Conservation (phyloP, 1,140 invertebrate genomes). For the Nixonia krombeini region DNA sequence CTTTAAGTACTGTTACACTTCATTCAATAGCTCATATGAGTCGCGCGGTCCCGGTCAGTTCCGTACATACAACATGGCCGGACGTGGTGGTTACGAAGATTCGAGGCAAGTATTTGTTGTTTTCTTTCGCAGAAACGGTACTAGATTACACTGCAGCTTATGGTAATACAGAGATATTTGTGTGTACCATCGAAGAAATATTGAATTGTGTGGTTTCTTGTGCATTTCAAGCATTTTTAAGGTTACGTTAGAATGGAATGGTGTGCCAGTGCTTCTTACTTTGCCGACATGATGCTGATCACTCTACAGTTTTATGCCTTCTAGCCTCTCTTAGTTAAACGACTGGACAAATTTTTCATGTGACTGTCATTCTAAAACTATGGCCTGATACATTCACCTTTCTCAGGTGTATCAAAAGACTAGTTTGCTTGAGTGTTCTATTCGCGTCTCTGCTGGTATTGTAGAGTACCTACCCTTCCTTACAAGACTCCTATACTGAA, state of each 20-base stretch:
- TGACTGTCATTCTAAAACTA: too few species aligned
- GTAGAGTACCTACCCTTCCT: too few species aligned
- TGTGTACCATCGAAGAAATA: neutral
- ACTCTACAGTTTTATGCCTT: constrained; percentile 59
- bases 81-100: constrained; percentile 70
- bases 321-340: too few species aligned
- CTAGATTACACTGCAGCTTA: neutral
- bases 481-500: too few species aligned
- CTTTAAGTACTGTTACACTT: too few species aligned
- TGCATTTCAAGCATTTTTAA: constrained; percentile 45
- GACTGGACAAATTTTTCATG: too few species aligned
- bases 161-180: neutral
- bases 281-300: constrained; percentile 44
- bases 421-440: neutral
- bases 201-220: neutral
- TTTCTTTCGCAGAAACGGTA: neutral
- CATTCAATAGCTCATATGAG: too few species aligned
- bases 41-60: constrained; percentile 43
- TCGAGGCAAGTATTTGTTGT: constrained; percentile 64
- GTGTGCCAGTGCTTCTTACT: constrained; percentile 44
- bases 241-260: constrained; percentile 56
- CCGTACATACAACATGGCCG: constrained; percentile 72
- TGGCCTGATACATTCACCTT: neutral
- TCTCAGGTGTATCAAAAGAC: neutral
- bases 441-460: too few species aligned